phyloP scores from a whole-genome alignment of 2,113 vertebrate species.

The Recurvirostra avosetta region DNA sequence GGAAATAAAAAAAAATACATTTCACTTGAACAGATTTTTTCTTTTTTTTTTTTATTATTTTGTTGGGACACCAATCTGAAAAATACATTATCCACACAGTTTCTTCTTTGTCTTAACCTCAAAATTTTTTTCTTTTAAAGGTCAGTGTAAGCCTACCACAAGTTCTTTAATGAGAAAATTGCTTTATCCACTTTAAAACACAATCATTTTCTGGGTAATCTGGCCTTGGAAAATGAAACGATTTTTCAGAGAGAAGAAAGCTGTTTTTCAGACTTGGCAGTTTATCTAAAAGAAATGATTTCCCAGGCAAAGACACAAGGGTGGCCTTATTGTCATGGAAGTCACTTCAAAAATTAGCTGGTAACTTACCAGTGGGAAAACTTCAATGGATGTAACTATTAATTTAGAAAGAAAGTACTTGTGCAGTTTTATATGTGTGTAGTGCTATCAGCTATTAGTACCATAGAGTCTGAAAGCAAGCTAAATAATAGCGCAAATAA shows the following conservation, averaged over 20 bases:
- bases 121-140: slow-evolving; percentile 5
- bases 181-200: slow-evolving; percentile 55
- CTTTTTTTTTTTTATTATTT: neutral
- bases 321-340: neutral
- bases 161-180: slow-evolving; percentile 62
- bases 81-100: slow-evolving; percentile 35
- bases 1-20: neutral
- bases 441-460: neutral
- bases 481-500: neutral
- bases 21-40: neutral
- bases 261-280: slow-evolving; percentile 15
- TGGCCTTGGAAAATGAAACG: neutral
- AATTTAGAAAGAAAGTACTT: slow-evolving; percentile 4
- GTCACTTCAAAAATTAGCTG: neutral
- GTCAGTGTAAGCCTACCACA: slow-evolving; percentile 21
- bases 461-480: neutral
- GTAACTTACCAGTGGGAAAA: neutral
- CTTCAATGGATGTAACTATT: neutral
- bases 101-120: slow-evolving; percentile 3
- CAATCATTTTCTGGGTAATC: slow-evolving; percentile 49
- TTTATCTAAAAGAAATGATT: slow-evolving; percentile 28
- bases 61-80: neutral
- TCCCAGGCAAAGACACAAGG: neutral
- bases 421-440: neutral
- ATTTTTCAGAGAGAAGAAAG: slow-evolving; percentile 20